Evolutionary conservation across 1,140 invertebrate genomes (phyloP), one percentile per base, ranked within the genome.

Genomic region (Neodiprion fabricii): DNA sequence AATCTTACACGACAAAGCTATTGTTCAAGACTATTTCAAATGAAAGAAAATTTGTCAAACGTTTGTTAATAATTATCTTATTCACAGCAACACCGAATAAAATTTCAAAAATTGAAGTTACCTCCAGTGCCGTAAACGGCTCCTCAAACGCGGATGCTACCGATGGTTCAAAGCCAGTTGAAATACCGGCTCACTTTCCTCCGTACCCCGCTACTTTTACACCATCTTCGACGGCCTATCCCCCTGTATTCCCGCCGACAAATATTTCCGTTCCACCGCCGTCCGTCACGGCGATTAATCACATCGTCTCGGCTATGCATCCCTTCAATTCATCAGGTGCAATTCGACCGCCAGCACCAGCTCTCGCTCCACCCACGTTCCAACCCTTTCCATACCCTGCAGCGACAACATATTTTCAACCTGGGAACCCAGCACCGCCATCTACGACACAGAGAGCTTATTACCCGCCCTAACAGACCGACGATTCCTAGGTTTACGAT

Each of bases 211-310:
- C 81, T 10, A 83, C 81, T 79, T 88, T 85, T 71, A n/a, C 82
- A 17, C 79, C 78, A 14, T 72, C 76, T 7, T 77, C 75, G 66
- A 73, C 83, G 7, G 81, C 74, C 48, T 88, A 87, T 77, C 83
- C 85, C 1, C 77, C 85, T 21, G 83, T 85, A 8, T 88, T 88
- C 79, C 85, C 87, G 67, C 85, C 84, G 12, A 73, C 85, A 10
- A 88, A 87, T 73, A 83, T 87, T 48, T 78, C 83, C 3, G 82
- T 88, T 69, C 86, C 87, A 9, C 87, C 87, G 1, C 87, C 87
- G 7, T 81, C 85, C 14, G 83, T 88, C 3, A 86, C 84, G 68
- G 72, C 84, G 17, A 80, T 88, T 73, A 88, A 86, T 76, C 87
- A 88, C 69, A 86, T 88, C 48, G 85, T 85, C 7, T 81, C 86